These are phyloP conservation scores for Acheta domesticus DNA, from an alignment of 2,888 invertebrate genomes.

Conservation along the genomic window DNA sequence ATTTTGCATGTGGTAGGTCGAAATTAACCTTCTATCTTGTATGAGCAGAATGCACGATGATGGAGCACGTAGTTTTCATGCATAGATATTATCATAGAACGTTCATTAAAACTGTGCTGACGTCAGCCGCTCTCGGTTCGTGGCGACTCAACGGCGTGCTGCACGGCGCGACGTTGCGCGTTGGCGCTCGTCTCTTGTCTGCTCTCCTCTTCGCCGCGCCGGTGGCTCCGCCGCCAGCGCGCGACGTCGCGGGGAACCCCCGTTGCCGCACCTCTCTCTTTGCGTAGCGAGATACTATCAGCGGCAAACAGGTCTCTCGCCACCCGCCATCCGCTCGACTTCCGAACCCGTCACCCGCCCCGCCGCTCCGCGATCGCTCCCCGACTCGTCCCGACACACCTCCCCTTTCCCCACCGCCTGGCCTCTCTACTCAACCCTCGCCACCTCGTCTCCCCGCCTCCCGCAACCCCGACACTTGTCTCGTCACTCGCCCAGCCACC, in stretches of 20 bases:
- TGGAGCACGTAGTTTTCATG: background rate
- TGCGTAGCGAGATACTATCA: background rate
- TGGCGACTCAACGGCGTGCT: too few species aligned
- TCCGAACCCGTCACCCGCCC: too few species aligned
- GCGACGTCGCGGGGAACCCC: background rate
- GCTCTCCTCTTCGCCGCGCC: background rate
- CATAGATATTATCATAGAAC: background rate
- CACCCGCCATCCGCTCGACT: background rate
- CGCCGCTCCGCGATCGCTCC: too few species aligned
- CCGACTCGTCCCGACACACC: too few species aligned
- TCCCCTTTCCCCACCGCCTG: too few species aligned
- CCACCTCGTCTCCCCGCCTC: too few species aligned
- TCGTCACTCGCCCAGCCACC: too few species aligned
- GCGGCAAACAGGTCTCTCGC: background rate
- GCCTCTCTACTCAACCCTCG: too few species aligned
- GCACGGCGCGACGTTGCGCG: background rate
- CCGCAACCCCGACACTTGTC: too few species aligned
- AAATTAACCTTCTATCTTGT: conserved; percentile 4
- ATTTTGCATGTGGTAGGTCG: background rate
- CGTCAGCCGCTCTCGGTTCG: too few species aligned
- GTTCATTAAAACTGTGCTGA: too few species aligned
- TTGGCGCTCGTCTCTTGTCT: background rate
- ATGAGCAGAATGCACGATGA: background rate
- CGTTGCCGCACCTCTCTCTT: background rate
- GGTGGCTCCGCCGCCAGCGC: background rate